Conservation (phyloP, 2,888 invertebrate species). For the Rhagonycha fulva region DNA sequence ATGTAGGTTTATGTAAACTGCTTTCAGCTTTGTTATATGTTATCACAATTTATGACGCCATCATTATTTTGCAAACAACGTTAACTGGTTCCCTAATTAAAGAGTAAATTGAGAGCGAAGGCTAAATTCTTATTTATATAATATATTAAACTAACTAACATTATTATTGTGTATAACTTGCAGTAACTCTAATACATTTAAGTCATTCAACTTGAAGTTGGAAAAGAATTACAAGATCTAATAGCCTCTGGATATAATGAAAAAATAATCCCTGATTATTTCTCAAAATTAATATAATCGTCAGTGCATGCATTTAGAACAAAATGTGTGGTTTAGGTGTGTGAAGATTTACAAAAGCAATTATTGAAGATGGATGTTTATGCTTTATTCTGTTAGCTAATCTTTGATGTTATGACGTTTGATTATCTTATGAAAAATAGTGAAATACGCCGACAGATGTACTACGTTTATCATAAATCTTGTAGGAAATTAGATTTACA, state of each 20-base stretch:
- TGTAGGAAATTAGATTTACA: conserved; percentile 41
- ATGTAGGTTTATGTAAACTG: conserved; percentile 24
- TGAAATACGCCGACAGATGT: conserved; percentile 31
- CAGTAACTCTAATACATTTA: neutral
- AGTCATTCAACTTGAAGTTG: neutral
- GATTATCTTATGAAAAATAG: conserved; percentile 36
- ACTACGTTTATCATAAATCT: conserved; percentile 40
- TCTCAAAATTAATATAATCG: neutral
- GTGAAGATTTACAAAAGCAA: neutral
- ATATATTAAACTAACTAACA: conserved; percentile 33
- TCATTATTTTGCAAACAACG: conserved; percentile 47
- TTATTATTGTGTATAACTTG: neutral
- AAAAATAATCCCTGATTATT: neutral
- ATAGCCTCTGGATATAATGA: neutral
- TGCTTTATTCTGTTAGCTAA: neutral
- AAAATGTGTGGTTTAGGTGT: neutral
- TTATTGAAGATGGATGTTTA: neutral
- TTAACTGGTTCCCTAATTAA: conserved; percentile 47
- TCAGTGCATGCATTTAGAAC: neutral
- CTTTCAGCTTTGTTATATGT: conserved; percentile 25
- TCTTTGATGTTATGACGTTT: conserved; percentile 34
- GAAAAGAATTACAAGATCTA: neutral
- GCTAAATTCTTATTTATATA: conserved; percentile 44
- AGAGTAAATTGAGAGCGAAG: conserved; percentile 49
- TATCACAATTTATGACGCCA: conserved; percentile 43